Evolutionary conservation across 2,888 invertebrate species (phyloP), one percentile per base, ranked within the genome.

Genomic region (Abrostola triplasia): DNA sequence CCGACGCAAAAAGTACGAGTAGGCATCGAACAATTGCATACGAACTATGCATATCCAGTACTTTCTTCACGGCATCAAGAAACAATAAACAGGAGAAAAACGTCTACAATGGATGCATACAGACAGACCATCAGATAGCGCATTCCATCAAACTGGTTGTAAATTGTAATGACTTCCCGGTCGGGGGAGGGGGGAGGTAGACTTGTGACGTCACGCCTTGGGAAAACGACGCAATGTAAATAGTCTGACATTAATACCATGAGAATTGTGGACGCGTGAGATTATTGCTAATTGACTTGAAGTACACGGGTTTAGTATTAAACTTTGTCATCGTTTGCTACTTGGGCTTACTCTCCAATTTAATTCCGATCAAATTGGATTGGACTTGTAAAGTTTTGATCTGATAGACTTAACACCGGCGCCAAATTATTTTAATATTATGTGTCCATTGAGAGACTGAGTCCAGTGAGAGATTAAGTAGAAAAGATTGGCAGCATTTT

Each of bases 131-230:
- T 58, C 48, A 67, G 69, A 70, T 63, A 66, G 63, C 68, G 64
- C 76, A 79, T 82, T 80, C 83, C 76, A 68, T 70, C 71, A 79
- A 71, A 80, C 77, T 58, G 72, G 73, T 80, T 76, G 47, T 75
- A 73, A 75, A 76, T 80, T 76, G 49, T 75, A 74, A 75, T 79
- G 67, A 77, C 82, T 80, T 83, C 82, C 82, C 65, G 67, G 76
- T 70, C 37, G 51, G 47, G 49, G 48, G 44, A 53, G 36, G 59
- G 59, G 58, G 12, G 56, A 12, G 56, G 52, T 35, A 48, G 37
- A 41, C 44, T 52, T 42, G 44, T 57, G 56, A 62, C 68, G 70
- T 71, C 67, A 76, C 49, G 37, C 9, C 53, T 58, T 71, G 72
- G 13, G 65, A 68, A 58, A 59, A 64, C 47, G 24, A 48, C 44